Conservation (phyloP, 2,888 invertebrate genomes). For the Sisyra nigra region DNA sequence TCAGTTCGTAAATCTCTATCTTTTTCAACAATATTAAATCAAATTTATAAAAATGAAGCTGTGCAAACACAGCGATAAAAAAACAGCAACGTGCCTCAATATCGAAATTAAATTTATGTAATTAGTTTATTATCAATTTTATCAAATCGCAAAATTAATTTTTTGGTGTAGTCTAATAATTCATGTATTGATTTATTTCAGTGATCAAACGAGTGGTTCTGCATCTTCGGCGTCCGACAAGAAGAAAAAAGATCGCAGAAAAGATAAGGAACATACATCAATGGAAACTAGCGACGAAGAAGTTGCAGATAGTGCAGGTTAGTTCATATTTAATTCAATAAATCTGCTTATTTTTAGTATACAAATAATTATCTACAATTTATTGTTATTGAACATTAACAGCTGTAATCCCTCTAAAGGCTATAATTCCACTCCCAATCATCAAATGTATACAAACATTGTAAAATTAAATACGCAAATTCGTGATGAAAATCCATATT, state of each 20-base stretch:
- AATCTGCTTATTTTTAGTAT: not conserved
- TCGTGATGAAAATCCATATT: too few relatives aligned
- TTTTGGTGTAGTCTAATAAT: too few relatives aligned
- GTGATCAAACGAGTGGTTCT: slow-evolving; percentile 25
- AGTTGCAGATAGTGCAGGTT: slow-evolving; percentile 35
- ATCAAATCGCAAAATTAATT: not conserved
- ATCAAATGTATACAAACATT: too few relatives aligned
- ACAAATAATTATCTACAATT: too few relatives aligned
- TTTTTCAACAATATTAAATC: not conserved
- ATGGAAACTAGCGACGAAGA: slow-evolving; percentile 42
- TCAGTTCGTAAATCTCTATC: not conserved
- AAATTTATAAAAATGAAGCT: not conserved
- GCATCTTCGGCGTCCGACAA: slow-evolving; percentile 28
- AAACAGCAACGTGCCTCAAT: not conserved
- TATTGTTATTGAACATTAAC: too few relatives aligned
- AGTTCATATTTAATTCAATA: slow-evolving; percentile 17
- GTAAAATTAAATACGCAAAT: too few relatives aligned
- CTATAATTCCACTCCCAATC: too few relatives aligned
- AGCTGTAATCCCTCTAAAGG: too few relatives aligned
- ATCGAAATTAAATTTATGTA: not conserved
- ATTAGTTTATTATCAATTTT: not conserved
- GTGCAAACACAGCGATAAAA: not conserved
- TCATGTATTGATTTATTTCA: slow-evolving; percentile 16
- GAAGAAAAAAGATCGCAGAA: slow-evolving; percentile 41
- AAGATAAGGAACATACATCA: slow-evolving; percentile 31